Evolutionary conservation across 2,888 invertebrate genomes (phyloP), one percentile per base, ranked within the genome.

Genomic region (Dendrolimus pini): DNA sequence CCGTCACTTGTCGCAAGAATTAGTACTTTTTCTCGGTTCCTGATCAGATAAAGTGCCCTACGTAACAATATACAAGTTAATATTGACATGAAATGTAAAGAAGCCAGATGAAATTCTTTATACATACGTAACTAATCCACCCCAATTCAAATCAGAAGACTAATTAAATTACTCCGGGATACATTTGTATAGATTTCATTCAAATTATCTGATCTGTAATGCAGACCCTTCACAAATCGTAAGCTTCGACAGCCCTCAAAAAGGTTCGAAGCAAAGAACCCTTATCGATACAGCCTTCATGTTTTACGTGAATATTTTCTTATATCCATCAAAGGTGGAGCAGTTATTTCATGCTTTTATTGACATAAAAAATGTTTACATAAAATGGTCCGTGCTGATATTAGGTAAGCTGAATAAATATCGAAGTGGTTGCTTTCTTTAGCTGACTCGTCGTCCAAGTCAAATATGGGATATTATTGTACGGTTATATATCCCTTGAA

Each of bases 281-380:
- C 72, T 74, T 75, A 76, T 77, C 75, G 74, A 73, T 67, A 74
- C 69, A 71, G 71, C 72, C 75, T 75, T 76, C 75, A 67, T 74
- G 71, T 73, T 72, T 70, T 64, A 58, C 70, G 70, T 69, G 63
- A 72, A 72, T 77, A 77, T 75, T 77, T 74, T 68, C 71, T 67
- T 71, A 72, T 71, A 77, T 75, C 72, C 74, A 72, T 74, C 76
- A 70, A 70, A 72, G 70, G 67, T 30, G 30, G 30, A 30, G 3
- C 18, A 1, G 18, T 18, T 18, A 18, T 30, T 68, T 68, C 53
- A 52, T 47, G 12, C 47, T 12, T 47, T 47, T 47, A 47, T 47
- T 47, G 47, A 47, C 47, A 10, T 9, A 9, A 47, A 69, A 70
- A 47, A 55, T 55, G n/a, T 42, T 42, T 54, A 47, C 41, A 9